Evolutionary conservation across 2,797 vertebrate genomes (phyloP).

Genomic region (Lacerta bilineata): DNA sequence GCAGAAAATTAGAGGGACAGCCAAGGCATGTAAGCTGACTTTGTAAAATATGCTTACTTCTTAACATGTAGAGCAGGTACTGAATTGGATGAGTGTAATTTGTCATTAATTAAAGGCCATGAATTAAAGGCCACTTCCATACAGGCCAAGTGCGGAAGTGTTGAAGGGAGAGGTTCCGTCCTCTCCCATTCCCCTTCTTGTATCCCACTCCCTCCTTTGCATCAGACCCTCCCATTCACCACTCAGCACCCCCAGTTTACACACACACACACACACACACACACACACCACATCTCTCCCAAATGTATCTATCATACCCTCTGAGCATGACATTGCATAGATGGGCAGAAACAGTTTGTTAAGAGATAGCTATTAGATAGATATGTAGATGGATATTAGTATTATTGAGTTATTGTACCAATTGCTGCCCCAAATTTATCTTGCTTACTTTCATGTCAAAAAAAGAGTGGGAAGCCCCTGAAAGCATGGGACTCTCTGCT

Average conservation of each 20-base stretch:
- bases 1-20: not conserved
- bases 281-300: too few species aligned
- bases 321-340: not conserved
- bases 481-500: too few species aligned
- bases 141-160: not conserved
- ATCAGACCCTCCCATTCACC: not conserved
- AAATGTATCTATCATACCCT: not conserved
- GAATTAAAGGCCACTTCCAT: not conserved
- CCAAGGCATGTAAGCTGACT: not conserved
- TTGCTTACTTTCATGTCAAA: too few species aligned
- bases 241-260: not conserved
- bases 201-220: not conserved
- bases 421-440: too few species aligned
- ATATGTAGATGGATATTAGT: not conserved
- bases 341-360: not conserved
- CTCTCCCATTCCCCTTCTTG: not conserved
- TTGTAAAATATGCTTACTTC: slow-evolving; percentile 3
- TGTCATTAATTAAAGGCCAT: not conserved
- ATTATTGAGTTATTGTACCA: not conserved
- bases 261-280: too few species aligned
- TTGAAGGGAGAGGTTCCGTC: too few species aligned
- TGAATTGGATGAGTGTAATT: not conserved
- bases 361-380: not conserved
- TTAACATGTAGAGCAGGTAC: not conserved
- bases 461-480: too few species aligned